These are phyloP conservation scores for Girardinus metallicus DNA, from an alignment of 2,797 vertebrate species.

Conservation along the genomic window DNA sequence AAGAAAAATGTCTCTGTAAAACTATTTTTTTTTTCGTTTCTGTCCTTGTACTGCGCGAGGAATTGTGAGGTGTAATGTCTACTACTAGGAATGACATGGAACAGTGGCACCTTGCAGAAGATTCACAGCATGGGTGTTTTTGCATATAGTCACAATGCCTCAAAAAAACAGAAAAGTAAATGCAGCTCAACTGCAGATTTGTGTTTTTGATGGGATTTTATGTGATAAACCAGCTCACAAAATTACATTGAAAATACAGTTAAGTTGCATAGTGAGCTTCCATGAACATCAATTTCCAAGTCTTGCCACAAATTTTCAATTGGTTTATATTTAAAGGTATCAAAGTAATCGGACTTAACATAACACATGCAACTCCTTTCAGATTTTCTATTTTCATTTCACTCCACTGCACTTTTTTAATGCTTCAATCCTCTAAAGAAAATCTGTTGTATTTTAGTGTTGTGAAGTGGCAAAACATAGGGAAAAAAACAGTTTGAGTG, in stretches of 20 bases:
- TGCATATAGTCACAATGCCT: neutral
- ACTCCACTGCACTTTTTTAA: neutral
- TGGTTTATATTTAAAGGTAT: neutral
- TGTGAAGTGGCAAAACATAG: neutral
- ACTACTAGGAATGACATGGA: constrained; percentile 73
- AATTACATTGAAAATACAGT: neutral
- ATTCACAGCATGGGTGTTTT: constrained; percentile 46
- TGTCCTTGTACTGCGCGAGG: constrained; percentile 52
- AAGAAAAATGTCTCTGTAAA: constrained; percentile 49
- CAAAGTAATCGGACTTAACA: neutral
- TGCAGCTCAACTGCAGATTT: too few species aligned
- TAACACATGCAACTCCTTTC: neutral
- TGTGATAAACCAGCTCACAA: neutral
- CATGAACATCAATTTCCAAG: neutral
- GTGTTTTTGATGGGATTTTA: neutral
- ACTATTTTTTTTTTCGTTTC: constrained; percentile 70
- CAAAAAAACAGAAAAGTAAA: too few species aligned
- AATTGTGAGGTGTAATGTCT: constrained; percentile 73
- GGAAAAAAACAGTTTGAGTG: neutral
- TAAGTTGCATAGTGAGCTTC: neutral
- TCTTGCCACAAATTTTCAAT: neutral
- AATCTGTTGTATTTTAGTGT: neutral
- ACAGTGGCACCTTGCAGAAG: constrained; percentile 54
- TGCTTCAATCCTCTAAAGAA: neutral
- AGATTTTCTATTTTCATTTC: neutral